A percentile compares a stretch with the other conserved stretches of the same genome.
Evolutionary conservation across 1,140 invertebrate species (phyloP).

Genomic region (Potamilus streckersoni): DNA sequence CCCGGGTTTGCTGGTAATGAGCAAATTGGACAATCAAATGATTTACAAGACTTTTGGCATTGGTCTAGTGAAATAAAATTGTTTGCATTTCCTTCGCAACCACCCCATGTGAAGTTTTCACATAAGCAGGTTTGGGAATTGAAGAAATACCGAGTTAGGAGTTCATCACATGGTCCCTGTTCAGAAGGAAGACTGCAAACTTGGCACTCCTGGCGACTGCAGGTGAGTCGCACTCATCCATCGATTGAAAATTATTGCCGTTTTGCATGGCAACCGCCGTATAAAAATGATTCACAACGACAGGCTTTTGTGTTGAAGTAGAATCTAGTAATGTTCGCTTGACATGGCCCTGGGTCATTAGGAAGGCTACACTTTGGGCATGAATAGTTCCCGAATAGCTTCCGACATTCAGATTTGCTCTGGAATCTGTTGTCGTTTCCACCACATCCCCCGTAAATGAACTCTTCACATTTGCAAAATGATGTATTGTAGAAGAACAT

Average conservation of each 20-base stretch:
- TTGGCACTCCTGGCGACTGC: slow-evolving; percentile 33
- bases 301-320: slow-evolving; percentile 45
- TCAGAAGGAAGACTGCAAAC: slow-evolving; percentile 40
- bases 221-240: slow-evolving; percentile 44
- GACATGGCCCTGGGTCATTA: slow-evolving; percentile 80
- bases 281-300: slow-evolving; percentile 52
- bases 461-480: slow-evolving; percentile 60
- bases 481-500: slow-evolving; percentile 65
- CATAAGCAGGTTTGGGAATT: slow-evolving; percentile 62
- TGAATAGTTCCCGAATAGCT: slow-evolving; percentile 21
- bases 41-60: slow-evolving; percentile 4
- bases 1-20: slow-evolving; percentile 31
- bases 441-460: slow-evolving; percentile 62
- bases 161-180: slow-evolving; percentile 46
- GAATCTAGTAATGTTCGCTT: slow-evolving; percentile 68
- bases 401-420: slow-evolving; percentile 36
- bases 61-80: slow-evolving; percentile 22
- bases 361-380: slow-evolving; percentile 78
- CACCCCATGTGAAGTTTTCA: slow-evolving; percentile 72
- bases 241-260: slow-evolving; percentile 55
- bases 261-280: slow-evolving; percentile 63
- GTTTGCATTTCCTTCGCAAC: slow-evolving; percentile 81
- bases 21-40: slow-evolving; percentile 8
- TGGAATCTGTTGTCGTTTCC: slow-evolving; percentile 67
- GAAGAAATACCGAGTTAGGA: slow-evolving; percentile 61